A percentile compares a stretch with the other conserved stretches of the same genome.
phyloP scores from a whole-genome alignment of 2,888 invertebrate species.

The Ochropleura leucogaster region DNA sequence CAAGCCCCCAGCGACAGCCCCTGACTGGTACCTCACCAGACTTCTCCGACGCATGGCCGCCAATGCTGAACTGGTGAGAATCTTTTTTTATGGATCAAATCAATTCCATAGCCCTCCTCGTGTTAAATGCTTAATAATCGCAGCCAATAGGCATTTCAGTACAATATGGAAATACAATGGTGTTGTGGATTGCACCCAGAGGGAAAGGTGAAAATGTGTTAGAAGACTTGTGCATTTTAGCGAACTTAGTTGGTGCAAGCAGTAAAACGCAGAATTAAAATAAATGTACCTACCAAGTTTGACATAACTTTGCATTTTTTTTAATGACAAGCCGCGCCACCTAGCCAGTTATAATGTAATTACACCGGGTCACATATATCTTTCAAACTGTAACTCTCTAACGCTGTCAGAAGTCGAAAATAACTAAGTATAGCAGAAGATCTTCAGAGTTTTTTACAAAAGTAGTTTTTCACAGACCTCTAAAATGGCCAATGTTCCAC shows the following conservation, averaged over 20 bases:
- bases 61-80: conserved; percentile 79
- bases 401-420: background rate
- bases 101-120: background rate
- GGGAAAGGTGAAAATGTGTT: too few relatives aligned
- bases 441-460: background rate
- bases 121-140: background rate
- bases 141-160: too few relatives aligned
- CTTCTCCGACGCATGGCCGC: conserved; percentile 82
- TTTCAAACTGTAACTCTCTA: too few relatives aligned
- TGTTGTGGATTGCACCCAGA: background rate
- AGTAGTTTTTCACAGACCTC: background rate
- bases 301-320: background rate
- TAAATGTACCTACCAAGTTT: too few relatives aligned
- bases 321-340: too few relatives aligned
- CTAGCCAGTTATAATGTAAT: too few relatives aligned
- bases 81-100: background rate
- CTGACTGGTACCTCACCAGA: conserved; percentile 85
- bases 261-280: too few relatives aligned
- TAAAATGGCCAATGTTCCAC: background rate
- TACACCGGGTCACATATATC: background rate
- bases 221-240: too few relatives aligned
- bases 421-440: background rate
- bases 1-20: conserved; percentile 78
- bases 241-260: too few relatives aligned
- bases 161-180: background rate